A percentile compares a stretch with the other conserved stretches of the same genome.
Conservation (phyloP, 2,113 vertebrate genomes). For the Grallaria varia region DNA sequence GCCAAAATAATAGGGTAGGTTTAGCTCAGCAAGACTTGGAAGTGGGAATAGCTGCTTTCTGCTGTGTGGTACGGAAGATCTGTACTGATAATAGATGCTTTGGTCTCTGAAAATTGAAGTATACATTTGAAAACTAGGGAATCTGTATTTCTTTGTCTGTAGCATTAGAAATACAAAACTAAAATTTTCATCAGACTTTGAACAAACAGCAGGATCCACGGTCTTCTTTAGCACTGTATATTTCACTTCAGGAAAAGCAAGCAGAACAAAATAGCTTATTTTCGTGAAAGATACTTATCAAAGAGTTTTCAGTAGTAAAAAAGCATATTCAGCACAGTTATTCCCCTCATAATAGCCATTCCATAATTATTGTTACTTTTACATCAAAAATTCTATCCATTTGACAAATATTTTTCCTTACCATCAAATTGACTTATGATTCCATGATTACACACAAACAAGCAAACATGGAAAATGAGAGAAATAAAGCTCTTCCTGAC, state of each 20-base stretch:
- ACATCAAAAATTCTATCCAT: not conserved
- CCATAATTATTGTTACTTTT: not conserved
- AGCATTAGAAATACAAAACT: not conserved
- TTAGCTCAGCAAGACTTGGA: not conserved
- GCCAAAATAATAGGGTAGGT: not conserved
- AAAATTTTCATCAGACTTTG: not conserved
- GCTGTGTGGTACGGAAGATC: not conserved
- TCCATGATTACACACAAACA: not conserved
- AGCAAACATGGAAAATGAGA: not conserved
- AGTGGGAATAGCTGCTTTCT: not conserved
- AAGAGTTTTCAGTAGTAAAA: not conserved
- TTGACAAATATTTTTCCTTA: not conserved
- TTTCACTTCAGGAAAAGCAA: not conserved
- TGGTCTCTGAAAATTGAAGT: not conserved
- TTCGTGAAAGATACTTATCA: not conserved
- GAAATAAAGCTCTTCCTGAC: not conserved
- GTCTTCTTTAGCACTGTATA: not conserved
- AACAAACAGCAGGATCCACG: not conserved
- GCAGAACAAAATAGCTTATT: not conserved
- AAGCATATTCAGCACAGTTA: not conserved
- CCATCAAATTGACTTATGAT: not conserved
- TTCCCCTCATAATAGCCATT: not conserved
- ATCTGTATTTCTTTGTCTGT: not conserved
- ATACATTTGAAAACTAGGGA: not conserved
- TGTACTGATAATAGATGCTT: not conserved